Evolutionary conservation across 2,113 vertebrate genomes (phyloP).

Genomic region (Callithrix jacchus): DNA sequence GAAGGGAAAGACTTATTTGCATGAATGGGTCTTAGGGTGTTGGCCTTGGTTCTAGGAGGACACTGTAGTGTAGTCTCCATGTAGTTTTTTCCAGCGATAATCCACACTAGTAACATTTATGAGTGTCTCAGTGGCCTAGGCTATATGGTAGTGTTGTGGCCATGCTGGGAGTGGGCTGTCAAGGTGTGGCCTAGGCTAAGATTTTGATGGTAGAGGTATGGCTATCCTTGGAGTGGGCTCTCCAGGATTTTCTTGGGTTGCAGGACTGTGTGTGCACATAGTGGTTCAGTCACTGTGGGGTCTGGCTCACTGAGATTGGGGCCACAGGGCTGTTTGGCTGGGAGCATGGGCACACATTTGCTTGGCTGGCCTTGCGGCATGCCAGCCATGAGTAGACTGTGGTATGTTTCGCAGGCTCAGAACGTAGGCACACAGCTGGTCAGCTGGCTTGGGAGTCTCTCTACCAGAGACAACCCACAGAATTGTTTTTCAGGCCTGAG

Average conservation of each 20-base stretch:
- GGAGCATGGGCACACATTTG: not conserved
- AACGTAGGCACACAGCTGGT: not conserved
- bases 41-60: not conserved
- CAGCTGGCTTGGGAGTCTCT: not conserved
- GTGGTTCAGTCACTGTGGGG: not conserved
- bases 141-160: not conserved
- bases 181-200: not conserved
- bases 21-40: not conserved
- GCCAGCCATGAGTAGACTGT: not conserved
- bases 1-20: not conserved
- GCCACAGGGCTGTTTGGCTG: not conserved
- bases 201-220: not conserved
- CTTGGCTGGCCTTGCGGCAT: not conserved
- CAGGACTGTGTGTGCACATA: not conserved
- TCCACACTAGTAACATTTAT: not conserved
- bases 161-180: not conserved
- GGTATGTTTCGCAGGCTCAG: not conserved
- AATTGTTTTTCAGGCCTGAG: not conserved
- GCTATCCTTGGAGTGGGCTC: not conserved
- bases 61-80: not conserved
- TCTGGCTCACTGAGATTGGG: not conserved
- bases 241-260: not conserved
- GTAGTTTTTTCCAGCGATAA: not conserved
- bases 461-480: not conserved
- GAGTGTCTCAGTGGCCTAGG: not conserved